Evolutionary conservation across 1,140 invertebrate genomes (phyloP), one percentile per base, ranked within the genome.

Genomic region (Nebria ingens): DNA sequence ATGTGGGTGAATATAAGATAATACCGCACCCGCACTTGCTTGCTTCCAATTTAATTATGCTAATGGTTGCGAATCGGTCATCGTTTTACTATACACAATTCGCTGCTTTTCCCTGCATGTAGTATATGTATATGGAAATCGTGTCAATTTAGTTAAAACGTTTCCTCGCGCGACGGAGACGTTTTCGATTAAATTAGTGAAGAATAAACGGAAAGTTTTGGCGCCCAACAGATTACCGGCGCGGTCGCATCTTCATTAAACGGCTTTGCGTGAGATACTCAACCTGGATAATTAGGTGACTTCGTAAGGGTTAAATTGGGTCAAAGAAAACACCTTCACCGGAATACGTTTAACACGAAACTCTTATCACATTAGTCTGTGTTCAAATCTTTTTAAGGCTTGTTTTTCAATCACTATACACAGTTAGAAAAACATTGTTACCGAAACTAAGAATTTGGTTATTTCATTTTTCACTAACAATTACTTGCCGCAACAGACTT

Each of bases 91-190:
- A 34, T n/a, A 34, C n/a, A n/a, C n/a, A 34, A 34, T 34, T 34
- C 25, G 25, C 25, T n/a, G n/a, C n/a, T n/a, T n/a, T n/a, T n/a
- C n/a, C n/a, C n/a, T n/a, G n/a, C n/a, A n/a, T n/a, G 4, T 29
- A 13, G 13, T 6, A 29, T 29, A 13, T 29, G 4, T 4, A 17
- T 45, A 45, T 45, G 40, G 40, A 45, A 45, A 45, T 45, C 9
- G 40, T 45, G 40, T 45, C 40, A 45, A 45, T 45, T 45, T 45
- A 45, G 9, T 45, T 45, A 45, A 45, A 45, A 45, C 40, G 40
- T 45, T 17, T n/a, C n/a, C n/a, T n/a, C n/a, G n/a, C 15, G 40
- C 40, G 40, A 17, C 40, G 40, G 17, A 6, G n/a, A n/a, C n/a
- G n/a, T n/a, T 17, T 11, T 45, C 40, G 40, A 45, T 45, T 6